Conservation (phyloP, 2,113 vertebrate species). For the Trachemys scripta region DNA sequence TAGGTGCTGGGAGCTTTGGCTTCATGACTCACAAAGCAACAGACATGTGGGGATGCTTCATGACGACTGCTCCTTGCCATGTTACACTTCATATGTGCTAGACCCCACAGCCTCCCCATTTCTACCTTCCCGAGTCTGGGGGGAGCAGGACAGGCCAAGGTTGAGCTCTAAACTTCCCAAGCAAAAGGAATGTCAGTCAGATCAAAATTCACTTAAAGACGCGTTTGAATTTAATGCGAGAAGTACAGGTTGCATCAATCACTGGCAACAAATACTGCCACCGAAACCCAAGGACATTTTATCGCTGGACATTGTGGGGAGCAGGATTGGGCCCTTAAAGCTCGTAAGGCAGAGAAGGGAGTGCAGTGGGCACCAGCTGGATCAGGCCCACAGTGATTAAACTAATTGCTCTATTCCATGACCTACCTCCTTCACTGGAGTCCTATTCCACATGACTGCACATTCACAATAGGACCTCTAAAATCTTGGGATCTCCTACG, state of each 20-base stretch:
- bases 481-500: background rate
- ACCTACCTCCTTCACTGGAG: background rate
- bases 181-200: background rate
- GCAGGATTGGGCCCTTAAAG: slow-evolving; percentile 21
- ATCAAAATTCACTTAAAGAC: background rate
- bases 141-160: rapidly evolving
- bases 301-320: background rate
- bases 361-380: slow-evolving; percentile 22
- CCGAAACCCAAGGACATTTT: slow-evolving; percentile 35
- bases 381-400: background rate
- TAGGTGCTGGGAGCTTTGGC: background rate
- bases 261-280: slow-evolving; percentile 22
- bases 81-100: background rate
- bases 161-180: background rate
- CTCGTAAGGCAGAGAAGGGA: slow-evolving; percentile 5
- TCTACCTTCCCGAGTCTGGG: background rate
- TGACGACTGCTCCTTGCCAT: background rate
- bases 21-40: background rate
- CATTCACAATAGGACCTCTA: background rate
- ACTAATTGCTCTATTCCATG: rapidly evolving
- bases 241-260: background rate
- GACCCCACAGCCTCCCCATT: background rate
- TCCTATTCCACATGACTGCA: background rate
- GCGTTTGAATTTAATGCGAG: background rate
- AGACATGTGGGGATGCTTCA: background rate